Evolutionary conservation across 2,113 vertebrate genomes (phyloP).

Genomic region (Gracilinanus agilis): DNA sequence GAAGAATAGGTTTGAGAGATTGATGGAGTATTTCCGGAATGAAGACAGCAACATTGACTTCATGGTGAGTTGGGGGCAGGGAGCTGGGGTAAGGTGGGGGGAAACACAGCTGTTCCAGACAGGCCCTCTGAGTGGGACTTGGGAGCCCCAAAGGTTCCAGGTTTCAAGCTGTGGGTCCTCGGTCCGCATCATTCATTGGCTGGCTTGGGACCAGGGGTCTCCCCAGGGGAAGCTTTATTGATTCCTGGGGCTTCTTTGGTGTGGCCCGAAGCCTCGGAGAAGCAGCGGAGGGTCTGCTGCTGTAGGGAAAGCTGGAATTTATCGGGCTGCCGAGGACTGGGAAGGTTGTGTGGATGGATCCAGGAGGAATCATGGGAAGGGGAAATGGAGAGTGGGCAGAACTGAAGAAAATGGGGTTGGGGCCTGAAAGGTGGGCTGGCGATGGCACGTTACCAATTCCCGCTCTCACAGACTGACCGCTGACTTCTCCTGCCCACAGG

Average conservation of each 20-base stretch:
- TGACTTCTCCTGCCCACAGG: slow-evolving; percentile 77
- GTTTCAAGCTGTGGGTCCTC: background rate
- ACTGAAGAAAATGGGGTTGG: background rate
- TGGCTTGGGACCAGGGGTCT: background rate
- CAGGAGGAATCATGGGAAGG: background rate
- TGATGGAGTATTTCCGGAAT: slow-evolving; percentile 95
- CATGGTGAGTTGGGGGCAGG: slow-evolving; percentile 88
- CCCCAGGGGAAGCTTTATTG: background rate
- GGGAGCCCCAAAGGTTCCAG: background rate
- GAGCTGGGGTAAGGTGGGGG: background rate
- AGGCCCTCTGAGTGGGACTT: background rate
- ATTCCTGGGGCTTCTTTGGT: background rate
- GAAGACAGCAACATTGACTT: slow-evolving; percentile 97
- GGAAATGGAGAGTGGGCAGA: background rate
- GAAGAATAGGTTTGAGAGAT: slow-evolving; percentile 89
- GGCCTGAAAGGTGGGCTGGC: background rate
- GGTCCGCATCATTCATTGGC: background rate
- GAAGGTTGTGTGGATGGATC: background rate
- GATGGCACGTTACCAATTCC: background rate
- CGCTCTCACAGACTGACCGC: fast-evolving
- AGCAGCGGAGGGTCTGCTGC: background rate
- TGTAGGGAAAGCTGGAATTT: background rate
- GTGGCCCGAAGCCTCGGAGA: background rate
- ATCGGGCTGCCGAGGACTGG: background rate
- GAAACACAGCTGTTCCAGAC: background rate